Conservation (phyloP, 2,797 vertebrate genomes). For the Epinephelus malabaricus region DNA sequence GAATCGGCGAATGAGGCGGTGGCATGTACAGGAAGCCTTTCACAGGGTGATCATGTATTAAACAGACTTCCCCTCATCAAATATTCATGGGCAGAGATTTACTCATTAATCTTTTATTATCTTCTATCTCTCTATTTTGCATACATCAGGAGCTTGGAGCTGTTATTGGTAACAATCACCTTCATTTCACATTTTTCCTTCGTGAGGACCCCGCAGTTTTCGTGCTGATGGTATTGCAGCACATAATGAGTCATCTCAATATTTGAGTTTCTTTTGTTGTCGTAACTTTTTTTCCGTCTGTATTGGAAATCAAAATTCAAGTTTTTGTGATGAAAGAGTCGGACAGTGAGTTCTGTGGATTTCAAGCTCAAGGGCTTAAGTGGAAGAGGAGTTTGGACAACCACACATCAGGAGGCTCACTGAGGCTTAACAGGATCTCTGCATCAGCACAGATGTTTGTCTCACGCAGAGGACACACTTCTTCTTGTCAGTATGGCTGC, state of each 20-base stretch:
- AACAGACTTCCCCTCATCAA: conserved; percentile 84
- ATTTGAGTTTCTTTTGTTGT: conserved; percentile 45
- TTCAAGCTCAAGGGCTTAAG: conserved; percentile 34
- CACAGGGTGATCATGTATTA: conserved; percentile 84
- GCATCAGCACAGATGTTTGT: conserved; percentile 55
- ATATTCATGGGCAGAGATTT: conserved; percentile 86
- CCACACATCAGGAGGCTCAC: conserved; percentile 42
- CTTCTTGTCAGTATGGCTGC: conserved; percentile 55
- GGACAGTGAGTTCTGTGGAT: conserved; percentile 35
- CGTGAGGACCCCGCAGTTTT: conserved; percentile 4
- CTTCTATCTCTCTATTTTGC: conserved; percentile 81
- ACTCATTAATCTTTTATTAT: conserved; percentile 88
- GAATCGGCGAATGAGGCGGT: conserved; percentile 62
- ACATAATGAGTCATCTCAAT: conserved; percentile 40
- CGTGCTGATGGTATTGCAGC: conserved; percentile 13
- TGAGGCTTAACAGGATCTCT: conserved; percentile 57
- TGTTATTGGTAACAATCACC: conserved; percentile 68
- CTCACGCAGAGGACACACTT: conserved; percentile 23
- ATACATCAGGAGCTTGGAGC: conserved; percentile 68
- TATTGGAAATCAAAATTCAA: conserved; percentile 12
- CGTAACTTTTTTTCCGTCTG: conserved; percentile 29
- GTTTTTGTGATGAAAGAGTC: conserved; percentile 37
- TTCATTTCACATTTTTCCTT: conserved; percentile 44
- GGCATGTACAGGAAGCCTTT: conserved; percentile 80
- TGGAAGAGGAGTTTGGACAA: conserved; percentile 48